Evolutionary conservation across 2,888 invertebrate species (phyloP), one percentile per base, ranked within the genome.

Genomic region (Aleiodes alternator): DNA sequence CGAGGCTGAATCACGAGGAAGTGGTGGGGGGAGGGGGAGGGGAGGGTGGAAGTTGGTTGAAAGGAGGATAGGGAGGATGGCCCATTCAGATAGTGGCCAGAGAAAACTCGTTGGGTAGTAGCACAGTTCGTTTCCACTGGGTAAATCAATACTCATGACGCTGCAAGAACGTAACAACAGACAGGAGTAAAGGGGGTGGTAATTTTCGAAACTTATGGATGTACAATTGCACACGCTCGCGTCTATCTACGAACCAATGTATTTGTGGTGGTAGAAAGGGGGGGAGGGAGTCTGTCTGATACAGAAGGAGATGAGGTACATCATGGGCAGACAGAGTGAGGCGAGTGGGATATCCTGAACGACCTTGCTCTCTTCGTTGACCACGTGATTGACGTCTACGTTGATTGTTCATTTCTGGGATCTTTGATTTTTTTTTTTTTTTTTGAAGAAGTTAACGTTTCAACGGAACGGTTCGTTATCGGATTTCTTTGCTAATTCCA

Each of bases 81-180:
- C 84, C 83, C 86, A 88, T 87, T 88, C 85, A 86, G 85, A 83
- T 85, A 85, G 83, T 81, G 81, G 80, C 81, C 79, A 79, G 77
- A 79, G 81, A 79, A 79, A 81, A 77, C 82, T 82, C 81, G 80
- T 72, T 80, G 77, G 78, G 79, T 82, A 80, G 74, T 80, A 78
- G 79, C 79, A 81, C 76, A 68, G 78, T 78, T 83, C 70, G 79
- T 78, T 80, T 79, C 79, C 72, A 51, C 59, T 43, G 43, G 76
- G 76, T 79, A 75, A 87, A 88, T 88, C 88, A 88, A 88, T 88
- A 88, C 88, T 87, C 82, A 85, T 82, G 87, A 86, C 84, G 86
- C 83, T 64, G 64, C 29, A 50, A 68, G 68, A 68, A 68, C 84
- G 79, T 79, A 78, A 72, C 79, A 77, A 72, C 59, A 51, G 73